Evolutionary conservation across 2,888 invertebrate genomes (phyloP), one percentile per base, ranked within the genome.

Genomic region (Petrophora chlorosata): DNA sequence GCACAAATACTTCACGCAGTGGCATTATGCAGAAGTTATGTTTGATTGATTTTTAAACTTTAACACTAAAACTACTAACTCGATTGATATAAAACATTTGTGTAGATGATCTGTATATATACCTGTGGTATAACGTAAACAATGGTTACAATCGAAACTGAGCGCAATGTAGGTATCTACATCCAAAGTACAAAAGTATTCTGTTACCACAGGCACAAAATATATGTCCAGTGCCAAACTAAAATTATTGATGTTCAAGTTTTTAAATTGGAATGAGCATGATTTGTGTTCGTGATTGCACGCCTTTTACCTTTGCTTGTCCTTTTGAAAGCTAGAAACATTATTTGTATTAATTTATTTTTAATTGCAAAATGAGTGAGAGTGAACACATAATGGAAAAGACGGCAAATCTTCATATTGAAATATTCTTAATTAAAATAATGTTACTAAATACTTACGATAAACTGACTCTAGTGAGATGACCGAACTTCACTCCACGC

Each of bases 401-500:
- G 39, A 49, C 49, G 49, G 49, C 43, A 43, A 43, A 49, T 38
- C 22, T n/a, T 36, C 22, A 9, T 47, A 55, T 52, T 14, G 2
- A 17, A 40, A 34, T 12, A 47, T 19, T 38, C 23, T 47, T 49
- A 43, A 43, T 35, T 28, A 22, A 13, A 26, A 34, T n/a, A n/a
- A n/a, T n/a, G n/a, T n/a, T n/a, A 38, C 23, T 41, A 16, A 44
- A 47, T 56, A 88, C 89, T 83, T 70, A 90, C 90, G 82, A 85
- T 44, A 94, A 76, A 49, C 92, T 92, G 9, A 93, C 79, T 62
- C 91, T 79, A 2, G 92, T 90, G 8, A 94, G 70, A 69, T 94
- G 94, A 0, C 92, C 89, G 13, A 93, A 74, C 50, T 87, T 89
- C 0, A 93, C 93, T 0, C 93, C 94, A 25, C 82, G 80, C 92